Base-by-base conservation (phyloP, 37 sponge, comb jelly and placozoan species). In the Ianthella basta region DNA sequence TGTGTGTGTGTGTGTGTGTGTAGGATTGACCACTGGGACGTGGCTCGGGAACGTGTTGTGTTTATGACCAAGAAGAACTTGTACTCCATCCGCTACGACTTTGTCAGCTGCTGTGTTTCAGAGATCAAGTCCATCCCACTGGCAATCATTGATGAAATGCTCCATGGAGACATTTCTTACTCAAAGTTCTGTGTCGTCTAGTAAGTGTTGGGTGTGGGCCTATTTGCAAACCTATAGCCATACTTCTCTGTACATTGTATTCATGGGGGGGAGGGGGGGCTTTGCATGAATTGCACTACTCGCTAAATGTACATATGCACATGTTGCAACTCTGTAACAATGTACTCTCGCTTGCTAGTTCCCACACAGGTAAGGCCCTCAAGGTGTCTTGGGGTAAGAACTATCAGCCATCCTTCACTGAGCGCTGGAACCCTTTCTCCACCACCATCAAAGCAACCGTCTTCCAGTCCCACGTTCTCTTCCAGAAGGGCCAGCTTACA, bases 11-110 rank as follows among this genome's bases (percentile, higher is more conserved):
- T 44, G 50, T 44, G 8, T 44, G 50, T 73, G 33, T 73, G 2
- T 39, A 94, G 95, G 44, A 65, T 94, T n/a, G 95, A 94, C 67
- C 95, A 94, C 88, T 94, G 95, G 95, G 95, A 94, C 56, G 54
- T 91, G 27, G 95, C 89, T 69, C 86, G 86, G 72, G 95, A 94
- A 63, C 60, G 90, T 0, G n/a, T 94, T 15, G 56, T 94, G 0
- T 32, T 91, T 23, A 37, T 91, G 3, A 91, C 80, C 3, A 88
- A 91, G 56, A 84, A 84, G 65, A 88, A 79, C 60, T 30, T 94
- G 38, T 66, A 86, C 73, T 88, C 89, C 20, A 82, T 89, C 66
- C 83, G 85, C 55, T 94, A 91, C 70, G 84, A 94, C 81, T 94
- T 94, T 79, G 85, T 87, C 21, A 40, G 59, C 10, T 50, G 83